A percentile compares a stretch with the other conserved stretches of the same genome.
Evolutionary conservation across 2,888 invertebrate genomes (phyloP).

Genomic region (Melipona beecheii): DNA sequence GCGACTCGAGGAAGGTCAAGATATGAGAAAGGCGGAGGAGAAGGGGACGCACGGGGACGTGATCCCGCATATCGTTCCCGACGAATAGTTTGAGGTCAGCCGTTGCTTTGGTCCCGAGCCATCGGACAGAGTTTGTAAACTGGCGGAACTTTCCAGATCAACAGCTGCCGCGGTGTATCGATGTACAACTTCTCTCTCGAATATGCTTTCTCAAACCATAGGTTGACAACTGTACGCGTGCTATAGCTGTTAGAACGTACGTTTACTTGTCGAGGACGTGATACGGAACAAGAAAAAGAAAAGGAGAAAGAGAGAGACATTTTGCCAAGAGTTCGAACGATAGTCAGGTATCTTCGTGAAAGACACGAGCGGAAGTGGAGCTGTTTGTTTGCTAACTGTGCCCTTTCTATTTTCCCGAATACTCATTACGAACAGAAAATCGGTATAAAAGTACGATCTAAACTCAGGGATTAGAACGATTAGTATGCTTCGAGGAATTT

Average conservation of each 20-base stretch:
- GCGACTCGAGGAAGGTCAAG: constrained; percentile 52
- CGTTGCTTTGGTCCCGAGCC: constrained; percentile 59
- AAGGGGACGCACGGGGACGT: constrained; percentile 34
- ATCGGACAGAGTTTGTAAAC: constrained; percentile 60
- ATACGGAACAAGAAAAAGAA: no score
- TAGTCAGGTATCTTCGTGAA: not conserved
- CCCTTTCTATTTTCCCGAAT: not conserved
- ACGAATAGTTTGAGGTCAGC: constrained; percentile 54
- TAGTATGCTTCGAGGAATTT: not conserved
- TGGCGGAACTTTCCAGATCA: constrained; percentile 58
- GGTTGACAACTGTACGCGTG: constrained; percentile 50
- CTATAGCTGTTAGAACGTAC: not conserved
- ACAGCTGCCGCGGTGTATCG: constrained; percentile 49
- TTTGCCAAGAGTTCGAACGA: not conserved
- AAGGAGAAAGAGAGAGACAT: not conserved
- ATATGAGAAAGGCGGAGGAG: constrained; percentile 24
- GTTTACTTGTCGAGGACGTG: not conserved
- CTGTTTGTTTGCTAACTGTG: not conserved
- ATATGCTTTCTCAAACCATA: constrained; percentile 35
- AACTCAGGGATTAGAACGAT: not conserved
- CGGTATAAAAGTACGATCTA: no score
- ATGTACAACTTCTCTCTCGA: constrained; percentile 37
- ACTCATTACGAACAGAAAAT: not conserved
- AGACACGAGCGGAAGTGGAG: not conserved
- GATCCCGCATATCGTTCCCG: constrained; percentile 57